Evolutionary conservation across 2,113 vertebrate species (phyloP).

Genomic region (Syngnathus typhle): DNA sequence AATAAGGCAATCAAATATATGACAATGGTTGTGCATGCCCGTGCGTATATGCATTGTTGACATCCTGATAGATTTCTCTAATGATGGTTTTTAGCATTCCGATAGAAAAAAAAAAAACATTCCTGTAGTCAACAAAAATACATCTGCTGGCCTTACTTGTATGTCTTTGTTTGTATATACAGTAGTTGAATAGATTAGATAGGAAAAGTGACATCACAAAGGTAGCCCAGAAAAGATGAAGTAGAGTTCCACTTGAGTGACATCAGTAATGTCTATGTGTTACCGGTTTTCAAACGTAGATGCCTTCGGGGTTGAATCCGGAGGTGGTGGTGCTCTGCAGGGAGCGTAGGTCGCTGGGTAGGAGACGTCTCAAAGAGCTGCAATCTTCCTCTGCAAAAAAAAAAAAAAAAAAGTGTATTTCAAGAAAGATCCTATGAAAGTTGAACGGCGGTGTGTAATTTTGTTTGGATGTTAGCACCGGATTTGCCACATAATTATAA

Average conservation of each 20-base stretch:
- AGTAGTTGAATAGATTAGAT: not conserved
- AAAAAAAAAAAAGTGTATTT: not conserved
- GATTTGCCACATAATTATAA: not conserved
- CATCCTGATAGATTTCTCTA: slow-evolving; percentile 12
- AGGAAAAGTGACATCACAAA: slow-evolving; percentile 41
- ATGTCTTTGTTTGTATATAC: not conserved
- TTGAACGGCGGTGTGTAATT: no score
- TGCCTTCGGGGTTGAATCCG: slow-evolving; percentile 90
- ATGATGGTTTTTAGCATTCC: slow-evolving; percentile 15
- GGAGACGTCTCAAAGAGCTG: slow-evolving; percentile 81
- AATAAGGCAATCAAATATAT: slow-evolving; percentile 65
- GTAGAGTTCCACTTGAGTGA: slow-evolving; percentile 1
- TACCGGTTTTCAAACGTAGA: slow-evolving; percentile 81
- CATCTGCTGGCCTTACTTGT: slow-evolving; percentile 28
- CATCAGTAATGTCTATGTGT: not conserved
- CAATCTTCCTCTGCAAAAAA: slow-evolving; percentile 66
- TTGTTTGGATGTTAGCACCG: no score
- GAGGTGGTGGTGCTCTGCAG: slow-evolving; percentile 82
- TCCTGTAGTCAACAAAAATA: slow-evolving; percentile 6
- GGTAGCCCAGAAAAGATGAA: slow-evolving; percentile 24
- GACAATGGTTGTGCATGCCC: slow-evolving; percentile 53
- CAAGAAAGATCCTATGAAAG: no score
- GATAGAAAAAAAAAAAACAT: slow-evolving; percentile 9
- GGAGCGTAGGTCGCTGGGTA: slow-evolving; percentile 84
- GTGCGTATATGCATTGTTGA: slow-evolving; percentile 25